Evolutionary conservation across 2,797 vertebrate species (phyloP), one percentile per base, ranked within the genome.

Genomic region (Gadopsis marmoratus): DNA sequence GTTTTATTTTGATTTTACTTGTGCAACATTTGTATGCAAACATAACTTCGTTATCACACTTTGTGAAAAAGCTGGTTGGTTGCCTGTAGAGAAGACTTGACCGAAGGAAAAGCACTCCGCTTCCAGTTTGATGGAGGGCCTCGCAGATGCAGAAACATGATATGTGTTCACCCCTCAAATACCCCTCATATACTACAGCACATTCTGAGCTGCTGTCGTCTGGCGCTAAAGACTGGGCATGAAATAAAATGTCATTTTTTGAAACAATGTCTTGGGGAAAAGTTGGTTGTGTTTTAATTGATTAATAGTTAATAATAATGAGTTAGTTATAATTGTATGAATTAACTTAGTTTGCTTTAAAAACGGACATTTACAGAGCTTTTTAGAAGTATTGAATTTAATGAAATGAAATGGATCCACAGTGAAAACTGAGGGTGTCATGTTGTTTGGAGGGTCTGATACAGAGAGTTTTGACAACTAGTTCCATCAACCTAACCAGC

Each of bases 61-160:
- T 8, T 33, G 33, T 33, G 33, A 6, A 33, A 33, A 33, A 33
- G 33, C 33, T 33, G 33, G 16, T 4, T 37, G 29, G 11, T 53
- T 60, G 54, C 62, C 66, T 54, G 47, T 29, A 45, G 68, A 69
- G 29, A 26, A 62, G 48, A 70, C n/a, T 37, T 55, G 47, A 33
- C 31, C 23, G 13, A 59, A 56, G 31, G 51, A 61, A 62, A 55
- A 35, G 9, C 19, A 16, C 23, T 58, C 14, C 39, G 47, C 48
- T 55, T 62, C 41, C 74, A 58, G 58, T 56, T 72, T 53, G 60
- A 70, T 29, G 17, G 58, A 69, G 62, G 41, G 19, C 29, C 53
- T 7, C 3, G 7, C 55, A 55, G 55, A 71, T 55, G 26, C 51
- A 55, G 43, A 7, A 71, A 71, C 60, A 51, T 21, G 21, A 16